A percentile compares a stretch with the other conserved stretches of the same genome.
Conservation (phyloP, 1,140 invertebrate species). For the Apolygus lucorum region DNA sequence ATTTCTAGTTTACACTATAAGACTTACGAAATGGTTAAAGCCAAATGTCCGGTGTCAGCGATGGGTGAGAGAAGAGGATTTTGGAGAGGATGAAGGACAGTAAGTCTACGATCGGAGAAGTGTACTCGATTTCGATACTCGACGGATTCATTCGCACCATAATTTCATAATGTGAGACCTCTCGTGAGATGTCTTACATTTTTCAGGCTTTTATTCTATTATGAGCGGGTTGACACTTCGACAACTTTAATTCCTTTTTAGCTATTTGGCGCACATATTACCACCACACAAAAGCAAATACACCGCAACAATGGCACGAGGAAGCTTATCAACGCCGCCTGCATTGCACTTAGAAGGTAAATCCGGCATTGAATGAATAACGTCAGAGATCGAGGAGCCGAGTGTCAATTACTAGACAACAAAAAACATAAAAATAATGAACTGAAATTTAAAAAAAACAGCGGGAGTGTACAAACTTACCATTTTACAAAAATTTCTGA, state of each 20-base stretch:
- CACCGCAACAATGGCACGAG: no score
- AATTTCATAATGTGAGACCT: no score
- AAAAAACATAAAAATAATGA: neutral
- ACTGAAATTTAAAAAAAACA: neutral
- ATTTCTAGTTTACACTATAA: neutral
- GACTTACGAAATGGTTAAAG: neutral
- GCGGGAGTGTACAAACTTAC: neutral
- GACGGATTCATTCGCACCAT: no score
- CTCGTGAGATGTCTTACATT: no score
- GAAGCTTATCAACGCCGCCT: no score
- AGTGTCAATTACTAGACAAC: neutral
- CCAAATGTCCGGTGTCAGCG: neutral
- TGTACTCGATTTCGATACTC: no score
- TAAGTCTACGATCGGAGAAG: neutral
- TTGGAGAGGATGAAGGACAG: constrained; percentile 1
- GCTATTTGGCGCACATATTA: no score
- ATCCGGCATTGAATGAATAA: neutral
- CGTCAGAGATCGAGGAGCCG: neutral
- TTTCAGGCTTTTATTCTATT: no score
- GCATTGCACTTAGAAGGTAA: constrained; percentile 5
- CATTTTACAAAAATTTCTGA: neutral
- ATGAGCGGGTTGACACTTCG: no score
- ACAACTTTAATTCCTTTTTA: no score
- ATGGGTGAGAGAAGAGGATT: neutral
- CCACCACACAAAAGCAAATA: no score